Conservation (phyloP, 2,113 vertebrate species). For the Corydoras maculifer region DNA sequence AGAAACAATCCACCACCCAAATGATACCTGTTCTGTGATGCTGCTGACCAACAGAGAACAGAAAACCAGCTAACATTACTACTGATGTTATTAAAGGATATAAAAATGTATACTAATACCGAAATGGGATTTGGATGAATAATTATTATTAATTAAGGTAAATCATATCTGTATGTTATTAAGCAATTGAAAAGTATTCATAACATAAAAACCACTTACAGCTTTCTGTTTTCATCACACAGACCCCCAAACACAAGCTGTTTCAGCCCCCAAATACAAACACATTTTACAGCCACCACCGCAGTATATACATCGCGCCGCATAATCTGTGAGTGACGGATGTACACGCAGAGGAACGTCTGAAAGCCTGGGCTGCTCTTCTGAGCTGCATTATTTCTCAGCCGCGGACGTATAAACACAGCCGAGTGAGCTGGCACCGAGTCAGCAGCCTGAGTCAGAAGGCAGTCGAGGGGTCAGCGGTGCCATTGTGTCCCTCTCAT, state of each 20-base stretch:
- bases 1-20: too few relatives aligned
- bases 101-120: too few relatives aligned
- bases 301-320: conserved; percentile 47
- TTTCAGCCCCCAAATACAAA: conserved; percentile 41
- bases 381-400: conserved; percentile 74
- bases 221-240: not conserved
- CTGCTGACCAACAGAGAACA: too few relatives aligned
- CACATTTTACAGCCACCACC: conserved; percentile 47
- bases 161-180: too few relatives aligned
- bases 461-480: conserved; percentile 61
- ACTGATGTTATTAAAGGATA: too few relatives aligned
- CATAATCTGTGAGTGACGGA: conserved; percentile 60
- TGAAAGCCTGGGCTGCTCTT: conserved; percentile 40
- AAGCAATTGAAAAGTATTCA: too few relatives aligned
- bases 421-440: conserved; percentile 64
- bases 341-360: too few relatives aligned
- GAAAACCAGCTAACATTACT: too few relatives aligned
- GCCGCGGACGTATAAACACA: conserved; percentile 73
- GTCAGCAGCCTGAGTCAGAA: conserved; percentile 71
- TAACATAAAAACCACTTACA: too few relatives aligned
- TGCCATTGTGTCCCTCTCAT: conserved; percentile 66
- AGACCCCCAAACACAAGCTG: conserved; percentile 18
- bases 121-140: too few relatives aligned
- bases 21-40: too few relatives aligned
- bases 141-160: too few relatives aligned